A percentile compares a stretch with the other conserved stretches of the same genome.
phyloP scores from a whole-genome alignment of 2,888 invertebrate genomes.

The Miltochrista miniata region DNA sequence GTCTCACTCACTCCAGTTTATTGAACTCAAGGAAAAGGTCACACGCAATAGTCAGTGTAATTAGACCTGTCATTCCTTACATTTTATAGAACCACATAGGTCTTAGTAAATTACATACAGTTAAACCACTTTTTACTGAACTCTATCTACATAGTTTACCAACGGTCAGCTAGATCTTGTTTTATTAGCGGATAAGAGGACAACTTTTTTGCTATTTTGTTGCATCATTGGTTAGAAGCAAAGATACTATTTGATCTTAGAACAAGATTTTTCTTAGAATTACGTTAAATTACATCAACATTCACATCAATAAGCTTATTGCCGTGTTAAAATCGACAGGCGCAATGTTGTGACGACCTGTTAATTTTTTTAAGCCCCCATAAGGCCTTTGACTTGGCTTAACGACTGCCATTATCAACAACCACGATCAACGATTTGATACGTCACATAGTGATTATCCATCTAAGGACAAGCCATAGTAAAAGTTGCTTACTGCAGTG shows the following conservation, averaged over 20 bases:
- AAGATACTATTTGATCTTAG: slow-evolving; percentile 25
- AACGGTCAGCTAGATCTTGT: slow-evolving; percentile 23
- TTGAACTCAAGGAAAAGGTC: slow-evolving; percentile 66
- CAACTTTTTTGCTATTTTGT: slow-evolving; percentile 32
- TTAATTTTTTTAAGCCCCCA: too few relatives aligned
- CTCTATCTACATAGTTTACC: slow-evolving; percentile 11
- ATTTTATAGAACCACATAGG: slow-evolving; percentile 2
- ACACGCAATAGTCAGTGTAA: slow-evolving; percentile 27
- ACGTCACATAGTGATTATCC: too few relatives aligned
- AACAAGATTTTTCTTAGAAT: slow-evolving; percentile 9
- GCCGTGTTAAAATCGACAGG: too few relatives aligned
- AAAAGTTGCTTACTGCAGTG: too few relatives aligned
- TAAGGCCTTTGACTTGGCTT: too few relatives aligned
- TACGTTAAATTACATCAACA: not conserved
- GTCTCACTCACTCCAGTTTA: slow-evolving; percentile 68
- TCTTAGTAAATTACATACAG: slow-evolving; percentile 17
- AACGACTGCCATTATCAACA: too few relatives aligned
- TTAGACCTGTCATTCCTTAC: slow-evolving; percentile 18
- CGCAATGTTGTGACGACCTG: too few relatives aligned
- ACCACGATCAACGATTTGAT: too few relatives aligned
- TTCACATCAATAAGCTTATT: too few relatives aligned
- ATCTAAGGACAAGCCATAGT: too few relatives aligned
- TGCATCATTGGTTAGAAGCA: slow-evolving; percentile 27
- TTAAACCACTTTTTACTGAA: slow-evolving; percentile 22
- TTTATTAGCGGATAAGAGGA: slow-evolving; percentile 35